Evolutionary conservation across 2,113 vertebrate species (phyloP), one percentile per base, ranked within the genome.

Genomic region (Miniopterus natalensis): DNA sequence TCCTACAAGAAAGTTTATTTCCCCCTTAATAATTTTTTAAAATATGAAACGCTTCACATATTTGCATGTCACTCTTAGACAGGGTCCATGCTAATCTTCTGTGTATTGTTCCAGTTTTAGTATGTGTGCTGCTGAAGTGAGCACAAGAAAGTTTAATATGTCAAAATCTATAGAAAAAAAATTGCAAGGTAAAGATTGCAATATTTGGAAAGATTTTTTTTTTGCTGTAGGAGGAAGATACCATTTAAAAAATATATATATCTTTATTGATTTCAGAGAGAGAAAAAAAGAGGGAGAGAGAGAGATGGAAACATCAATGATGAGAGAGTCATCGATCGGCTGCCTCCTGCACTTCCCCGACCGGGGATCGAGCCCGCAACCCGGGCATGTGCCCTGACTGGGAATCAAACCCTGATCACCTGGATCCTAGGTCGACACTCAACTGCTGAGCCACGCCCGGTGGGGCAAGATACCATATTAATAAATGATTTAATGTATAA

Each of bases 171-270:
- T 81, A 95, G 29, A 71, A 77, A 86, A 36, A 92, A 51, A 49
- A 57, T 65, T 71, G 2, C 20, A 83, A 86, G 61, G 61, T 92
- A 66, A 84, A 79, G 80, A 45, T 71, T 65, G 5, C 9, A 78
- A 9, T 93, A 90, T 63, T 90, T 87, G 53, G 31, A 78, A 88
- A 78, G 3, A 12, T 91, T n/a, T 90, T 87, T 79, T 27, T 83
- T 71, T 31, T 75, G 36, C 13, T 83, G 14, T 1, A 81, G 25
- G 27, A 78, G 9, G 55, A 83, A 86, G 36, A 63, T n/a, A 36
- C 36, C 36, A 36, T 36, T 36, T 36, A 36, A 36, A 36, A 36
- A 36, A 36, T n/a, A n/a, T n/a, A 36, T 36, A 36, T 36, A 36
- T 36, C 36, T 36, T 36, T 36, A 36, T 36, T 36, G 36, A 36